Percentiles rank a stretch among this genome's conserved stretches.
These are phyloP conservation scores for Cladopsammia gracilis DNA, from an alignment of 64 coral and sea anemone species.

Conservation along the genomic window DNA sequence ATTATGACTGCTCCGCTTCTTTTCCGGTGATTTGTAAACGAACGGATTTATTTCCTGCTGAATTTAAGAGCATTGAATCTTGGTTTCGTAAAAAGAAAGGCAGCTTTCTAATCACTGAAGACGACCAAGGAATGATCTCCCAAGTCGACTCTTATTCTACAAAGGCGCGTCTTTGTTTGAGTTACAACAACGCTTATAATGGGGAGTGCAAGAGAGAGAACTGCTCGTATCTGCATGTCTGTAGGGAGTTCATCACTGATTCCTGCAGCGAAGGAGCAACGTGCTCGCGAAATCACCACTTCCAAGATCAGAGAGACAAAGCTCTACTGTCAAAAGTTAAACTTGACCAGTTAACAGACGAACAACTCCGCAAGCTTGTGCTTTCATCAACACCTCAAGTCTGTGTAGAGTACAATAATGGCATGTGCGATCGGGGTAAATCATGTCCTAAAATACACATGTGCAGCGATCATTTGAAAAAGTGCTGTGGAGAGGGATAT, in stretches of 20 bases:
- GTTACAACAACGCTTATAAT: background rate
- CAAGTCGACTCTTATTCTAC: constrained; percentile 53
- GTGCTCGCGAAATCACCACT: constrained; percentile 58
- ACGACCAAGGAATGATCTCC: constrained; percentile 29
- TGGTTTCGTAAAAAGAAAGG: constrained; percentile 54
- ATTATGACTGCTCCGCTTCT: constrained; percentile 30
- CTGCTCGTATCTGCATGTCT: constrained; percentile 74
- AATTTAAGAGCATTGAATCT: constrained; percentile 40
- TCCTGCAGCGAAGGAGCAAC: constrained; percentile 43
- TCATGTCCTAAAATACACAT: constrained; percentile 37
- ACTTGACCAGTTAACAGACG: constrained; percentile 38
- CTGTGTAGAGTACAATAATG: constrained; percentile 69
- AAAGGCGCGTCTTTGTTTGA: constrained; percentile 63
- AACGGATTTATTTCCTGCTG: constrained; percentile 46
- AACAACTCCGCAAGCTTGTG: constrained; percentile 49
- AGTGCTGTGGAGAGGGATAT: background rate
- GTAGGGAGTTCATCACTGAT: constrained; percentile 57
- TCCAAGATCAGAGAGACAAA: constrained; percentile 52
- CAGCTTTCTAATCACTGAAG: constrained; percentile 71
- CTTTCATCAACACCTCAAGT: constrained; percentile 54
- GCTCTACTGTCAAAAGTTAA: constrained; percentile 33
- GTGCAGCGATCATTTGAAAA: constrained; percentile 29
- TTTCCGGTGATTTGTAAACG: constrained; percentile 53
- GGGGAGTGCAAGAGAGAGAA: constrained; percentile 16
- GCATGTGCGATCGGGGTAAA: constrained; percentile 12